Conservation (phyloP, 2,797 vertebrate species). For the Pangasius sanitwongsei region DNA sequence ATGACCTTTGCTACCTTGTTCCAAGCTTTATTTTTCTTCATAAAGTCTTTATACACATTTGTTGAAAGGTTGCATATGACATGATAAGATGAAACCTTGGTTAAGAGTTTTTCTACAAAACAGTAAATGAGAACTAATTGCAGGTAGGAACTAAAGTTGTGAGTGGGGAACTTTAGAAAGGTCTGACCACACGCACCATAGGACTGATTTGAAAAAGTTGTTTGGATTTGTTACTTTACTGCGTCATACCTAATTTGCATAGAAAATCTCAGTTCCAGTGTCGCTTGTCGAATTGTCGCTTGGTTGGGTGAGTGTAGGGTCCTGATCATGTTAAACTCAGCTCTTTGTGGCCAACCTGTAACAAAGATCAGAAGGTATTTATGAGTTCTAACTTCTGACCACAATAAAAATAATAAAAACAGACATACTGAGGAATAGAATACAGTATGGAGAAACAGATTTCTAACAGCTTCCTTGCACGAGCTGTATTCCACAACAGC, state of each 20-base stretch:
- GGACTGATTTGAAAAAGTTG: not conserved
- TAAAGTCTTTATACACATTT: not conserved
- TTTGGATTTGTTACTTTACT: not conserved
- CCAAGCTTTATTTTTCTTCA: not conserved
- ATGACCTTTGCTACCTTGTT: not conserved
- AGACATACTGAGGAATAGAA: not conserved
- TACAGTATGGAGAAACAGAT: not conserved
- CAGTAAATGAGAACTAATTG: not conserved
- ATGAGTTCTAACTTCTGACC: too few relatives aligned
- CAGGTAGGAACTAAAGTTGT: not conserved
- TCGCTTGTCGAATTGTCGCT: not conserved
- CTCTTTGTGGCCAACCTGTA: too few relatives aligned
- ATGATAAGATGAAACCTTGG: not conserved
- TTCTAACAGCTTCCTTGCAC: not conserved
- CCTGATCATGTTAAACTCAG: too few relatives aligned
- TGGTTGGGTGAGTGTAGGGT: not conserved
- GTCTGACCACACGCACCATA: not conserved
- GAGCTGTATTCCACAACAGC: not conserved
- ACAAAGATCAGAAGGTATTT: too few relatives aligned
- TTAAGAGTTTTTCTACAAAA: not conserved
- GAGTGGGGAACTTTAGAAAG: not conserved
- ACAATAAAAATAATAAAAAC: not conserved
- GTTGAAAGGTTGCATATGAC: not conserved
- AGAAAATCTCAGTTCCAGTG: not conserved
- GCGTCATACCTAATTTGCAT: not conserved